A percentile compares a stretch with the other conserved stretches of the same genome.
These are phyloP conservation scores for Chromoteleia sp. DNA, from an alignment of 2,888 invertebrate species.

Conservation along the genomic window DNA sequence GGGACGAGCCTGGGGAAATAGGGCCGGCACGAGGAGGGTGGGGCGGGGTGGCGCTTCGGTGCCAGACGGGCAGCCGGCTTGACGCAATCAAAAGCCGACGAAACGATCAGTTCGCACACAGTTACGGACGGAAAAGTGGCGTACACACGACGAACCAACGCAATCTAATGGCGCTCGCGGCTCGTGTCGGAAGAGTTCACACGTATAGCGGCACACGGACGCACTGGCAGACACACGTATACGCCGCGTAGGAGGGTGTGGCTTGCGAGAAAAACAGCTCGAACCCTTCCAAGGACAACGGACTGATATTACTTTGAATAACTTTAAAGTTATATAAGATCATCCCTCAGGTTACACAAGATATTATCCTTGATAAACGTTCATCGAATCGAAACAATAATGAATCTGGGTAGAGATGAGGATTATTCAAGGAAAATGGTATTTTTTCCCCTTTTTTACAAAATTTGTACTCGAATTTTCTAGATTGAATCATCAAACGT, in stretches of 20 bases:
- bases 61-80: too few relatives aligned
- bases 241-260: conserved; percentile 49
- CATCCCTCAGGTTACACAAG: conserved; percentile 44
- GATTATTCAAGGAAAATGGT: neutral
- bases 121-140: too few relatives aligned
- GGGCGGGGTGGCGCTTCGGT: too few relatives aligned
- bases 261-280: conserved; percentile 56
- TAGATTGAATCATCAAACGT: conserved; percentile 9
- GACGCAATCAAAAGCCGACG: too few relatives aligned
- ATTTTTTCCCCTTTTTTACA: neutral
- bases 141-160: too few relatives aligned
- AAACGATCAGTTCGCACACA: too few relatives aligned
- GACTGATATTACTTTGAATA: conserved; percentile 41
- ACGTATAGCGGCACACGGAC: too few relatives aligned
- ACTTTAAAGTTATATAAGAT: conserved; percentile 54
- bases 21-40: too few relatives aligned
- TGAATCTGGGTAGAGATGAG: neutral
- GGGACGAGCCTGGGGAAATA: too few relatives aligned
- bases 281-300: conserved; percentile 57
- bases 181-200: too few relatives aligned
- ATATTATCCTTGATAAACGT: conserved; percentile 20
- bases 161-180: too few relatives aligned
- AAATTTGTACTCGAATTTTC: neutral
- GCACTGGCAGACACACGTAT: neutral
- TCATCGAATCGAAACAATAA: conserved; percentile 34